Evolutionary conservation across 2,797 vertebrate genomes (phyloP), one percentile per base, ranked within the genome.

Genomic region (Apogon talboti): DNA sequence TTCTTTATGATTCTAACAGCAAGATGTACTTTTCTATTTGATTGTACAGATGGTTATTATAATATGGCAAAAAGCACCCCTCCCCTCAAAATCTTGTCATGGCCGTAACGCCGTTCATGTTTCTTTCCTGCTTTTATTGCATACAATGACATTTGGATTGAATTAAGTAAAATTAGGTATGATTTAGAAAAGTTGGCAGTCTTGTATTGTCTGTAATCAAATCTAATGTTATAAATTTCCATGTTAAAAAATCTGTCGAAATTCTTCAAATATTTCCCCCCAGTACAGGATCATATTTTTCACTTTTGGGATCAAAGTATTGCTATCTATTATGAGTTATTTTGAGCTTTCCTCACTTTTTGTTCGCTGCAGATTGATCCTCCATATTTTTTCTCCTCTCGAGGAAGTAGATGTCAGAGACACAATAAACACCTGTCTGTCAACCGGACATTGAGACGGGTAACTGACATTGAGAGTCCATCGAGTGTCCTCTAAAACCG

Each of bases 21-120:
- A 82, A 88, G 85, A 90, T 86, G 89, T 87, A 87, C 76, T 87
- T 90, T 87, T 86, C 78, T 74, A 64, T 91, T 82, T 85, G 82
- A 81, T 81, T 82, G 87, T 91, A 84, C 90, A 92, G 89, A 92
- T 92, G 89, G 90, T 87, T 90, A 84, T 89, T 89, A 85, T 84
- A 86, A 91, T 82, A 79, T 72, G 79, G 70, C 68, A 7, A 86
- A 81, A 76, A 59, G 49, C 54, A 46, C 16, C 76, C 76, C 79
- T 64, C 66, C 60, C 52, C 48, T 63, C 57, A 62, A 48, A 55
- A 67, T 86, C 70, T 76, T 74, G 81, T 84, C 80, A 71, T 1
- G 61, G 65, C 58, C 46, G n/a, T 73, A 61, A 61, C 47, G 44
- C 68, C 54, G 50, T 72, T 80, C 70, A 12, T 76, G 69, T 74